phyloP scores from a whole-genome alignment of 2,113 vertebrate genomes.

The Potamarius usumacintae region DNA sequence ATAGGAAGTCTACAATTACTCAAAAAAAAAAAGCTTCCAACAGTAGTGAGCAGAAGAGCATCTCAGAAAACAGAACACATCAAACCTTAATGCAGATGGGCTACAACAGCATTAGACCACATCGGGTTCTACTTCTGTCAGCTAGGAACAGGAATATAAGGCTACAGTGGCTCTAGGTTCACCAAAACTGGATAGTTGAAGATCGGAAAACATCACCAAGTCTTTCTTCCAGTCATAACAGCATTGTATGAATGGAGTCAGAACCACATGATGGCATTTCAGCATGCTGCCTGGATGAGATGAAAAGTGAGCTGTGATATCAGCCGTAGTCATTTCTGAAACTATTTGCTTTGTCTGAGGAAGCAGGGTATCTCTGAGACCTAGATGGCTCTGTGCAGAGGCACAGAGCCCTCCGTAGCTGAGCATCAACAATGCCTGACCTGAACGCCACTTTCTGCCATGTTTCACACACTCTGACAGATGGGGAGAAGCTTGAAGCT shows the following conservation, averaged over 20 bases:
- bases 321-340: constrained; percentile 31
- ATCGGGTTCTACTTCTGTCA: not conserved
- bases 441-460: constrained; percentile 29
- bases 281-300: constrained; percentile 11
- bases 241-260: not conserved
- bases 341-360: constrained; percentile 4
- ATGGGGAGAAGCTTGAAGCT: constrained; percentile 32
- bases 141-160: not conserved
- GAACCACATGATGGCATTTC: constrained; percentile 16
- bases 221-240: not conserved
- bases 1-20: not conserved
- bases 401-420: not conserved
- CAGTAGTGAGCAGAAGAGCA: not conserved
- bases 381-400: constrained; percentile 38
- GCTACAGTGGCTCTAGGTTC: not conserved
- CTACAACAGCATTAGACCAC: not conserved
- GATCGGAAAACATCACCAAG: not conserved
- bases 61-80: not conserved
- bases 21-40: not conserved
- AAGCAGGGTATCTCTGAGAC: constrained; percentile 16
- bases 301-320: constrained; percentile 37
- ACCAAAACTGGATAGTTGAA: not conserved
- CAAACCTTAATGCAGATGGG: too few species aligned
- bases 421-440: constrained; percentile 26
- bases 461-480: constrained; percentile 34